Evolutionary conservation across 2,797 vertebrate genomes (phyloP).

Genomic region (Rallus crepitans): DNA sequence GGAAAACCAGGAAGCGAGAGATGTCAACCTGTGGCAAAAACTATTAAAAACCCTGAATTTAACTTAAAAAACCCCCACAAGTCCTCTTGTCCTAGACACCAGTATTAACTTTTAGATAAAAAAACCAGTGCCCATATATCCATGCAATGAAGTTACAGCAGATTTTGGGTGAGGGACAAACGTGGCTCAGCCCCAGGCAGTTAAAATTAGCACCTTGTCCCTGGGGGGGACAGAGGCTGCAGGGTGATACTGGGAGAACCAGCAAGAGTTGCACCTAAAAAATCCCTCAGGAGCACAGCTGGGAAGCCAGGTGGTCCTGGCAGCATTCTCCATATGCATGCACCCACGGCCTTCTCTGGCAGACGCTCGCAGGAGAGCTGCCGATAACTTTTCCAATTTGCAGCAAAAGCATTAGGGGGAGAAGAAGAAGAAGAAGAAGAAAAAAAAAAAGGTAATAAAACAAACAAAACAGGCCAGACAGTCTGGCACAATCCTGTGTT

Average conservation of each 20-base stretch:
- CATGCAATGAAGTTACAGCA: not conserved
- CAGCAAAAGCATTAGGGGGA: not conserved
- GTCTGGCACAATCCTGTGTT: not conserved
- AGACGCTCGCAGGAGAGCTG: not conserved
- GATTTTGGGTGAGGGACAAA: not conserved
- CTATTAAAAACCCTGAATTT: not conserved
- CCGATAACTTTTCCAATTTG: not conserved
- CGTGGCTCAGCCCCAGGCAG: rapidly evolving
- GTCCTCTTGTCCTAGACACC: not conserved
- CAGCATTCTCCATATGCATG: not conserved
- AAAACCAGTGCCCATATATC: not conserved
- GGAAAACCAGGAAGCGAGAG: not conserved
- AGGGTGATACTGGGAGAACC: not conserved
- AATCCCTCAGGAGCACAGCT: not conserved
- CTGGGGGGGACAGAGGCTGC: not conserved
- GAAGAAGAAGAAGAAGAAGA: no score
- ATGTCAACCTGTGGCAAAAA: not conserved
- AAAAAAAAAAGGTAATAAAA: not conserved
- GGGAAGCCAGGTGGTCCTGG: not conserved
- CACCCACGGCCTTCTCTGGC: not conserved
- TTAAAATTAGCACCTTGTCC: not conserved
- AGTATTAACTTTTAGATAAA: not conserved
- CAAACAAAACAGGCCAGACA: not conserved
- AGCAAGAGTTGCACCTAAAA: not conserved
- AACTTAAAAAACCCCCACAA: not conserved